These are phyloP conservation scores for Beris morrisii DNA, from an alignment of 2,888 invertebrate species.

Conservation along the genomic window DNA sequence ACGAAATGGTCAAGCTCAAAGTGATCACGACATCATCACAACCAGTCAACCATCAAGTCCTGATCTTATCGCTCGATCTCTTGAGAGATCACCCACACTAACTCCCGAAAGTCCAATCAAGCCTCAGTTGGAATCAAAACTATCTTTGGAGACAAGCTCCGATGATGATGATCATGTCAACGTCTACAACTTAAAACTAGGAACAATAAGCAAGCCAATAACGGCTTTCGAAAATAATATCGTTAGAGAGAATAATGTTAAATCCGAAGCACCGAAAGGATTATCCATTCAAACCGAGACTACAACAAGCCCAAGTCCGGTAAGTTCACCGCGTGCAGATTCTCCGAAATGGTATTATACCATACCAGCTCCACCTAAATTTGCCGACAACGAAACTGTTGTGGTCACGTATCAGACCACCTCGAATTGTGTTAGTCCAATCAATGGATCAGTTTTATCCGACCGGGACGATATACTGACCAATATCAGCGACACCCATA, in stretches of 20 bases:
- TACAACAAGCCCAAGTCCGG: conserved; percentile 6
- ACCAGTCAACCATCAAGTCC: neutral
- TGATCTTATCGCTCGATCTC: conserved; percentile 47
- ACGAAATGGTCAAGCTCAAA: conserved; percentile 6
- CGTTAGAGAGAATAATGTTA: no score
- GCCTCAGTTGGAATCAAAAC: conserved; percentile 41
- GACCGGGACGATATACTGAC: conserved; percentile 19
- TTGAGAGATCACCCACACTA: conserved; percentile 43
- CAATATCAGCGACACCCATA: conserved; percentile 5
- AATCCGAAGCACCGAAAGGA: neutral
- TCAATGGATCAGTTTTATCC: conserved; percentile 15
- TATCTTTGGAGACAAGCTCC: conserved; percentile 51
- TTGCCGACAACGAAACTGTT: conserved; percentile 45
- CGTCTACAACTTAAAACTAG: conserved; percentile 54
- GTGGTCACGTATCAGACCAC: conserved; percentile 18
- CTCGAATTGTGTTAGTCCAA: conserved; percentile 19
- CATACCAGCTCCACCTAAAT: conserved; percentile 52
- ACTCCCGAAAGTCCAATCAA: conserved; percentile 43
- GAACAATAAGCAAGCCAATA: conserved; percentile 44
- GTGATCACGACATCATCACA: neutral
- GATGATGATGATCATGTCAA: conserved; percentile 51
- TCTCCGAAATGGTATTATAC: conserved; percentile 42
- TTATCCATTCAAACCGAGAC: conserved; percentile 11
- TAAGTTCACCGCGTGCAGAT: conserved; percentile 32
- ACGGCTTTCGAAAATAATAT: neutral